phyloP scores from a whole-genome alignment of 2,113 vertebrate genomes.

The Rafetus swinhoei region DNA sequence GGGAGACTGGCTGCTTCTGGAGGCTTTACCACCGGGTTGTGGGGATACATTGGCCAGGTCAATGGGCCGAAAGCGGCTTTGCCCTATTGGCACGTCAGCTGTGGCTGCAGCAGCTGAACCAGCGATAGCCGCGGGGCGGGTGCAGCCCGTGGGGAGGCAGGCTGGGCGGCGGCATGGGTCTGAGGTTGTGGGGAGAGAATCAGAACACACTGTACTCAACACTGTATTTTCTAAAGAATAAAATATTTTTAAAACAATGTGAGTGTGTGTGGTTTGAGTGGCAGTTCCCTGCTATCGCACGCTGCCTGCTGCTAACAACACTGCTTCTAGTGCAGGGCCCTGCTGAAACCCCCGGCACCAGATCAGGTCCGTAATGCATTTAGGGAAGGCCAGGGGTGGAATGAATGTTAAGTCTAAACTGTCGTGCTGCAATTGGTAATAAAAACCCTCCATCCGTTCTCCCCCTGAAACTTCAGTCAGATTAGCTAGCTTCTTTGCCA shows the following conservation, averaged over 20 bases:
- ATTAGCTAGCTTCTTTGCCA: neutral
- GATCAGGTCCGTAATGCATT: neutral
- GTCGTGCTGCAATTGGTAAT: neutral
- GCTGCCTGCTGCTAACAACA: neutral
- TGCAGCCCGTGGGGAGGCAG: neutral
- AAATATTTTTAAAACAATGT: slow-evolving; percentile 78
- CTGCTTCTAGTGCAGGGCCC: neutral
- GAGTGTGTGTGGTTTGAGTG: neutral
- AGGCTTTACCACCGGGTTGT: neutral
- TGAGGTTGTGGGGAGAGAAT: neutral
- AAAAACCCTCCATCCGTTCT: neutral
- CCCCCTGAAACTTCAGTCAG: neutral
- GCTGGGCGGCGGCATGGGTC: neutral
- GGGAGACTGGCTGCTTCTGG: neutral
- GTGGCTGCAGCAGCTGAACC: neutral
- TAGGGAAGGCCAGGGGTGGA: neutral
- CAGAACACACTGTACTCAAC: slow-evolving; percentile 57
- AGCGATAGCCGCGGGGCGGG: neutral
- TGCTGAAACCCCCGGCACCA: neutral
- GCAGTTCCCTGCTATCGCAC: neutral
- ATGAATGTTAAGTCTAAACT: neutral
- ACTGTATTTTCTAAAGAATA: slow-evolving; percentile 81
- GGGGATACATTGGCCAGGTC: neutral
- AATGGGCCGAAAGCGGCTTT: neutral
- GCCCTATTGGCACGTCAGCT: neutral